Evolutionary conservation across 2,797 vertebrate species (phyloP), one percentile per base, ranked within the genome.

Genomic region (Cottoperca gobio): DNA sequence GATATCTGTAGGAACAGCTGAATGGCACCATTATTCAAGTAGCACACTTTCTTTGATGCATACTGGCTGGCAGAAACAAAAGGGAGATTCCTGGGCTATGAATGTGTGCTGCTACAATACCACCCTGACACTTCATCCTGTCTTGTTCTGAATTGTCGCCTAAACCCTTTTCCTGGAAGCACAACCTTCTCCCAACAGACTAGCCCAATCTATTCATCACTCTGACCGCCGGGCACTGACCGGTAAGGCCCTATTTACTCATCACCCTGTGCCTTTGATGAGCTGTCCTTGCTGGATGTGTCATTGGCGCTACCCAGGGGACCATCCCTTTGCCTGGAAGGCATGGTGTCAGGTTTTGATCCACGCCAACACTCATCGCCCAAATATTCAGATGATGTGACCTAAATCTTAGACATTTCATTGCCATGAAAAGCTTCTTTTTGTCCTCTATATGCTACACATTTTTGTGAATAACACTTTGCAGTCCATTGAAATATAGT

Each of bases 151-250:
- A 55, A 73, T 87, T 87, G 75, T 87, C 53, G 43, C 39, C 77
- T 24, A 66, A 57, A 79, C 26, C 45, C 49, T 49, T 66, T 93
- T 89, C 79, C 84, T 84, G 82, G 84, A 85, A 91, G 64, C 14
- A 5, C 28, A 33, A 10, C 31, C 35, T 46, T 60, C 24, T 45
- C 31, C 45, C 23, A 8, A 45, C 35, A 62, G 46, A 39, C 42
- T 3, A 45, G 26, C 17, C 70, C 26, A 37, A 58, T 83, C 48
- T 26, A 43, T 71, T 85, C 60, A 70, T 79, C 66, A 4, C 23
- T 37, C 13, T 72, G 69, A 60, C 70, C 61, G 77, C 21, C 4
- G 33, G 31, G 26, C 35, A 46, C 55, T 86, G 78, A 73, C 78
- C 76, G 70, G 37, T 73, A 53, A 77, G 71, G 63, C 59, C 42